Conservation (phyloP, 2,797 vertebrate species). For the Falco rusticolus region DNA sequence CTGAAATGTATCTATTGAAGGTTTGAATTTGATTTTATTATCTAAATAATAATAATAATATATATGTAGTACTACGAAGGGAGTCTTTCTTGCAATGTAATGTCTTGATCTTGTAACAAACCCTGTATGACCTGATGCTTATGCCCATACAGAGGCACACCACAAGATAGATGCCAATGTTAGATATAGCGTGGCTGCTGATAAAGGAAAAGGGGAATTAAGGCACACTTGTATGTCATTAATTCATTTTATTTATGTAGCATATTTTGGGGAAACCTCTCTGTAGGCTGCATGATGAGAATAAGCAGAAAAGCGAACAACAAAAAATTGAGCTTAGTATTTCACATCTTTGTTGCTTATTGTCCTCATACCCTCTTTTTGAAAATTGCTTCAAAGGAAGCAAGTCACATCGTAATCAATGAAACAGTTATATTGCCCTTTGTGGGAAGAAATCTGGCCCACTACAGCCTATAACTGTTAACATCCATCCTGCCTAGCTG, state of each 20-base stretch:
- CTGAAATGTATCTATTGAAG: not conserved
- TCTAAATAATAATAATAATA: not conserved
- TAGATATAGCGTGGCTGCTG: not conserved
- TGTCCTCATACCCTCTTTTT: not conserved
- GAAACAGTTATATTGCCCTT: not conserved
- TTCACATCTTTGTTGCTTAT: not conserved
- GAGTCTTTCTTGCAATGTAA: not conserved
- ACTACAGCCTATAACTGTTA: not conserved
- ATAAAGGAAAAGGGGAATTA: not conserved
- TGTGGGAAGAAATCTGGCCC: not conserved
- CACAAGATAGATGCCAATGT: not conserved
- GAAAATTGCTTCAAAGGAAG: not conserved
- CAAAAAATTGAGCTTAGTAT: not conserved
- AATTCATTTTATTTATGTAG: not conserved
- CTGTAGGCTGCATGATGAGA: not conserved
- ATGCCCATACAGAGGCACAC: no score
- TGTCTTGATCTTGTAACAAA: not conserved
- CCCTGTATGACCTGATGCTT: not conserved
- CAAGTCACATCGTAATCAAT: not conserved
- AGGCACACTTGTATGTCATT: not conserved
- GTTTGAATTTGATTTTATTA: not conserved
- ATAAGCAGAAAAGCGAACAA: not conserved
- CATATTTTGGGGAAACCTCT: not conserved
- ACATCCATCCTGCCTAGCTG: not conserved
- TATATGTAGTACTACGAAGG: not conserved